Conservation (phyloP, 2,888 invertebrate genomes). For the Leucania comma region DNA sequence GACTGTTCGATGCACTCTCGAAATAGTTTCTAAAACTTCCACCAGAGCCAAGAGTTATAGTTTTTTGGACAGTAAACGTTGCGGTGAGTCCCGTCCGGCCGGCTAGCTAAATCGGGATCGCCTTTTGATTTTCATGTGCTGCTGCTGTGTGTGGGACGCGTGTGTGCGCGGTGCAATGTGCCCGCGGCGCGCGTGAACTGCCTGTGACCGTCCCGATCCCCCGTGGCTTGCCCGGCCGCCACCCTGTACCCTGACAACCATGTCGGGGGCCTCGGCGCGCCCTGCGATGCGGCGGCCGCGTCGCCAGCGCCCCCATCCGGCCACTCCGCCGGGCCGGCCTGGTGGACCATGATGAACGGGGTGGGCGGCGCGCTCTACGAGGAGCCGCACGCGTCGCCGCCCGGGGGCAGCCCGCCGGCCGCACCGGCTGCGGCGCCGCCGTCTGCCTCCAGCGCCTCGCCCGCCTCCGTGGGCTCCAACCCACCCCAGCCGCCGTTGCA, state of each 20-base stretch:
- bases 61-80: conserved; percentile 74
- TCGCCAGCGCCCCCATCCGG: conserved; percentile 95
- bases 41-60: conserved; percentile 56
- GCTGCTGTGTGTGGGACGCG: conserved; percentile 86
- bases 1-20: conserved; percentile 75
- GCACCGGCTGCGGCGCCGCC: conserved; percentile 93
- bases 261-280: conserved; percentile 92
- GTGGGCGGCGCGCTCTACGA: conserved; percentile 95
- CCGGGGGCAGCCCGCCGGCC: conserved; percentile 92
- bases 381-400: conserved; percentile 92
- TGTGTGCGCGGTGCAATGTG: conserved; percentile 89
- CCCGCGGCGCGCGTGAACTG: conserved; percentile 89
- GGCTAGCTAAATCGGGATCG: conserved; percentile 89
- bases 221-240: conserved; percentile 95
- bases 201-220: conserved; percentile 89
- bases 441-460: conserved; percentile 90
- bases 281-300: conserved; percentile 92
- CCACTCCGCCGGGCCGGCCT: conserved; percentile 96
- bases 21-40: conserved; percentile 64
- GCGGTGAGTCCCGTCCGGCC: conserved; percentile 82
- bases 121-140: conserved; percentile 90
- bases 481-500: conserved; percentile 95
- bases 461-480: conserved; percentile 92
- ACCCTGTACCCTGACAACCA: conserved; percentile 95
- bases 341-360: conserved; percentile 96